Base-by-base conservation (phyloP, 2,113 vertebrate genomes). In the Prionailurus bengalensis region DNA sequence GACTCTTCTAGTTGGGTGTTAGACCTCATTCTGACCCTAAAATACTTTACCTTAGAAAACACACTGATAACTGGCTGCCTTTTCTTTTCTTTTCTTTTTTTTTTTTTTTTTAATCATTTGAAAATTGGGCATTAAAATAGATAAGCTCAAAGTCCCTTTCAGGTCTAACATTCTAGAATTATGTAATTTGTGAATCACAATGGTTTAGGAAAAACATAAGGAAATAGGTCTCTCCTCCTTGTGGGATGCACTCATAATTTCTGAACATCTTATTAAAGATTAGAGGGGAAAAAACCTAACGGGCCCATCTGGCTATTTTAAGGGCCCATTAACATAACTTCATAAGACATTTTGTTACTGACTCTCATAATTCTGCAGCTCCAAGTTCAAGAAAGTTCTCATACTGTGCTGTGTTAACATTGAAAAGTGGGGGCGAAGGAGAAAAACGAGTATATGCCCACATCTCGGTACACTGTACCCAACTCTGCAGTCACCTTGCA, bases 61-160 rank as follows among this genome's bases (percentile, higher is more conserved):
- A 33, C 39, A 89, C 16, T 19, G 31, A 58, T 83, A 33, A 78
- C 27, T 76, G 48, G 76, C 19, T 31, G 45, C 78, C 33, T 70
- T 39, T 81, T 85, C 78, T 95, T 66, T 85, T 70, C 39, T 81
- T 85, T 78, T 36, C 36, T 36, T 66, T 58, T 95, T n/a, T 95
- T 53, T 81, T 78, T 36, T 79, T 95, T 53, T 81, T 78, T 36
- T 79, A 3, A 55, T 36, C 25, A 84, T 53, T 31, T 89, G 19
- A 89, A 93, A 93, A 89, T 27, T 76, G 36, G 13, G 14, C 70
- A 89, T 83, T 55, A 89, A 89, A 95, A 71, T 45, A 88, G 15
- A 27, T 53, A 21, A 89, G 45, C 51, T n/a, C 48, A 63, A 88
- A 92, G 61, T 61, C 39, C 15, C 12, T 70, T 92, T 48, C 8